phyloP scores from a whole-genome alignment of 2,113 vertebrate genomes.

The Loxodonta africana region DNA sequence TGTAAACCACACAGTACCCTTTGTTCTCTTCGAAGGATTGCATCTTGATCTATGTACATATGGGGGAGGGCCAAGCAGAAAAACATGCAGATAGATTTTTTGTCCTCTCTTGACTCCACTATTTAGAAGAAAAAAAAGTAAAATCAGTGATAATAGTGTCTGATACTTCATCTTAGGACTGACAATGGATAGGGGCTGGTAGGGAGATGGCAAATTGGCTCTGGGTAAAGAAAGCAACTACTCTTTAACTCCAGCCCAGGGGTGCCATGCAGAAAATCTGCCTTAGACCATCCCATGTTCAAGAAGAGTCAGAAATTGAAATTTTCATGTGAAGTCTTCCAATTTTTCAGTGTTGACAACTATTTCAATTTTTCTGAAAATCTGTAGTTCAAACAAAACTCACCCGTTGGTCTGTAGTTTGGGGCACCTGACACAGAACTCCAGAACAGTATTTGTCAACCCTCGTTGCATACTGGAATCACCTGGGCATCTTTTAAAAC shows the following conservation, averaged over 20 bases:
- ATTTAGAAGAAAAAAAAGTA: background rate
- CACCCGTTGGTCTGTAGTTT: background rate
- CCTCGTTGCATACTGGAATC: background rate
- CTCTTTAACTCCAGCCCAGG: background rate
- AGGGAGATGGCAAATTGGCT: no score
- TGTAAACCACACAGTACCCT: background rate
- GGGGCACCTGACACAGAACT: background rate
- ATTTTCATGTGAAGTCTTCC: background rate
- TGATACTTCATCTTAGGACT: background rate
- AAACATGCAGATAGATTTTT: background rate
- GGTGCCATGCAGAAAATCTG: background rate
- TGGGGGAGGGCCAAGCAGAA: background rate
- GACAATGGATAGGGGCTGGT: background rate
- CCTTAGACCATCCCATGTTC: background rate
- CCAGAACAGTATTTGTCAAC: background rate
- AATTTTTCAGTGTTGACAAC: background rate
- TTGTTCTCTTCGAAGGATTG: background rate
- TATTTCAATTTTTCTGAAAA: slow-evolving; percentile 14
- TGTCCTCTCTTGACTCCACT: background rate
- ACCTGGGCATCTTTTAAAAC: background rate
- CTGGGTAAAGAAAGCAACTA: background rate
- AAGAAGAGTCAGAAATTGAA: background rate
- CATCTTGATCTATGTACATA: no score
- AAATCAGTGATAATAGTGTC: background rate
- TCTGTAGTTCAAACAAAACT: background rate